phyloP scores from a whole-genome alignment of 1,140 invertebrate species.

The Drosophila sp. region DNA sequence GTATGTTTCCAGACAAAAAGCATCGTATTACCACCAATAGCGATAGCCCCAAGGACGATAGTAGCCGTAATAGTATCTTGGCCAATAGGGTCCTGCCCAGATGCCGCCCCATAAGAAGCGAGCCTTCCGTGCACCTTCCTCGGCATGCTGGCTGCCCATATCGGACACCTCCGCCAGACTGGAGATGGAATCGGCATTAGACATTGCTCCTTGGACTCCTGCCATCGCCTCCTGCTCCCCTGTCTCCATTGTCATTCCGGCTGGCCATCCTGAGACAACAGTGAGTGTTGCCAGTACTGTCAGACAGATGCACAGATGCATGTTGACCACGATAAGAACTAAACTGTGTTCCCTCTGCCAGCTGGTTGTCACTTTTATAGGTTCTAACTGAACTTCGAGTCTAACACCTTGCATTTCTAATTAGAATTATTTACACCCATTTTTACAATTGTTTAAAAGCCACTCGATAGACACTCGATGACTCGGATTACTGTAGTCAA shows the following conservation, averaged over 20 bases:
- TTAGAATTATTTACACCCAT: conserved; percentile 41
- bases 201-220: background rate
- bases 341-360: conserved; percentile 11
- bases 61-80: conserved; percentile 9
- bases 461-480: conserved; percentile 1
- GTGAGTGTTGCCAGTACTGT: conserved; percentile 6
- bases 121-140: conserved; percentile 30
- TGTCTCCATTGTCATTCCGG: background rate
- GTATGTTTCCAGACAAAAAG: too few relatives aligned
- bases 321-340: background rate
- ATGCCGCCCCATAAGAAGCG: conserved; percentile 40
- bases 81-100: conserved; percentile 18
- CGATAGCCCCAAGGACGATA: conserved; percentile 42
- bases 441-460: background rate
- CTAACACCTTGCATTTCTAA: conserved; percentile 43
- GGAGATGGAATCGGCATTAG: background rate
- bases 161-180: conserved; percentile 52
- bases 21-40: conserved; percentile 48
- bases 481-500: too few relatives aligned
- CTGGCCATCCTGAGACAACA: conserved; percentile 16
- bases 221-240: background rate
- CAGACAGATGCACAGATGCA: conserved; percentile 37
- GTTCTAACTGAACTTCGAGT: background rate
- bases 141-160: conserved; percentile 42
- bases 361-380: conserved; percentile 48